Evolutionary conservation across 2,888 invertebrate genomes (phyloP).

Genomic region (Tiliacea citrago): DNA sequence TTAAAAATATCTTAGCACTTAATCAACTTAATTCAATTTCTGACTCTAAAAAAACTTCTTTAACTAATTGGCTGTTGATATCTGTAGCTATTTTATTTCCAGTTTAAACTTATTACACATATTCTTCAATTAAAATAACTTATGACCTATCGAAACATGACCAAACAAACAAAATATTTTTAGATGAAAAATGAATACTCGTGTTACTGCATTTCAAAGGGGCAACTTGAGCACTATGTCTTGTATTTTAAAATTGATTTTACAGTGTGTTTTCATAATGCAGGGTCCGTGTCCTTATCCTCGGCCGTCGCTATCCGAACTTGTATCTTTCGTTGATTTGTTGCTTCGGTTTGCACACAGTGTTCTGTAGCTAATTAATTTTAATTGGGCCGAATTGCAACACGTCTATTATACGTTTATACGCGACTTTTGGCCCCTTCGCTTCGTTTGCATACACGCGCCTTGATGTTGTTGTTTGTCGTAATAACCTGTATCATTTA

Average conservation of each 20-base stretch:
- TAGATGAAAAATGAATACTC: conserved; percentile 44
- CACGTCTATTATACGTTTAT: conserved; percentile 77
- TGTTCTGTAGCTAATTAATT: conserved; percentile 89
- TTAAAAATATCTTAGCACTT: background rate
- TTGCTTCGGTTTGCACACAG: conserved; percentile 84
- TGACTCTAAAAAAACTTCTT: conserved; percentile 10
- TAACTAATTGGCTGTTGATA: conserved; percentile 33
- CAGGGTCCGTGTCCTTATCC: conserved; percentile 78
- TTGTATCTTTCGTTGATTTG: conserved; percentile 87
- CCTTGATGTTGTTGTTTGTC: conserved; percentile 44
- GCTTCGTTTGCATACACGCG: conserved; percentile 62
- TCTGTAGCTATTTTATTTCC: conserved; percentile 10
- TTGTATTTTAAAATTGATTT: conserved; percentile 70
- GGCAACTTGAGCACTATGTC: conserved; percentile 67
- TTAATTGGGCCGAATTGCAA: conserved; percentile 85
- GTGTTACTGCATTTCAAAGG: conserved; percentile 3
- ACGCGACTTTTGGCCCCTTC: conserved; percentile 75
- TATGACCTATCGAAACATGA: conserved; percentile 42
- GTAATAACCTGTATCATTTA: conserved; percentile 47
- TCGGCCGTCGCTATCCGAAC: conserved; percentile 79
- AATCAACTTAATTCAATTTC: conserved; percentile 15
- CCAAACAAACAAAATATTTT: conserved; percentile 45
- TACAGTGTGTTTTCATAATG: conserved; percentile 66
- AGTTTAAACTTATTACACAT: conserved; percentile 19
- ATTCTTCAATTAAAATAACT: conserved; percentile 41